phyloP scores from a whole-genome alignment of 2,113 vertebrate species.

The Sapajus apella region DNA sequence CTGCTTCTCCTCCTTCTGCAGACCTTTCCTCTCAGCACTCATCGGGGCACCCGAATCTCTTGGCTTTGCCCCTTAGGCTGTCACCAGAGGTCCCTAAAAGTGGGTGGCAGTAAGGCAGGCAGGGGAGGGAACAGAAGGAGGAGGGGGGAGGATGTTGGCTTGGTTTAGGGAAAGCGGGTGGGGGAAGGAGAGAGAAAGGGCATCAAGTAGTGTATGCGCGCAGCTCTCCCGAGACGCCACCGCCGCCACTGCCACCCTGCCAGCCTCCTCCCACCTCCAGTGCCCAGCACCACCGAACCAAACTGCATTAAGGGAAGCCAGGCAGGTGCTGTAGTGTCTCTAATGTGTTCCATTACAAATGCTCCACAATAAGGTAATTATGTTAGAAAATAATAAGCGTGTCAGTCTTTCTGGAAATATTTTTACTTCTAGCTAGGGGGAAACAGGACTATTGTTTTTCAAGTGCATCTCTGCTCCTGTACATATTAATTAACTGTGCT shows the following conservation, averaged over 20 bases:
- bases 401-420: conserved; percentile 83
- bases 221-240: neutral
- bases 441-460: conserved; percentile 64
- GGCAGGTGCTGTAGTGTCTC: conserved; percentile 73
- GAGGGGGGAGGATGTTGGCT: too few species aligned
- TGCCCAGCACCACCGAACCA: neutral
- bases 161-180: neutral
- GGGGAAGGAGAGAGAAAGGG: neutral
- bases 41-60: accelerated
- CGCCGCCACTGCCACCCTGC: accelerated
- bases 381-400: conserved; percentile 83
- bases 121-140: neutral
- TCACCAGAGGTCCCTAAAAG: neutral
- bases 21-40: neutral
- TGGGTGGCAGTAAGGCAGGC: neutral
- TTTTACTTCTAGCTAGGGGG: conserved; percentile 75
- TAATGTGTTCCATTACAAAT: conserved; percentile 78
- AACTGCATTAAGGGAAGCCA: conserved; percentile 17
- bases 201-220: neutral
- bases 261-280: neutral
- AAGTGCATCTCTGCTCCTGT: conserved; percentile 54
- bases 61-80: neutral
- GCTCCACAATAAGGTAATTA: conserved; percentile 82
- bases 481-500: conserved; percentile 79
- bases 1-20: neutral